These are phyloP conservation scores for Drosophila kanapiae DNA, from an alignment of 1,140 invertebrate species.

Conservation along the genomic window DNA sequence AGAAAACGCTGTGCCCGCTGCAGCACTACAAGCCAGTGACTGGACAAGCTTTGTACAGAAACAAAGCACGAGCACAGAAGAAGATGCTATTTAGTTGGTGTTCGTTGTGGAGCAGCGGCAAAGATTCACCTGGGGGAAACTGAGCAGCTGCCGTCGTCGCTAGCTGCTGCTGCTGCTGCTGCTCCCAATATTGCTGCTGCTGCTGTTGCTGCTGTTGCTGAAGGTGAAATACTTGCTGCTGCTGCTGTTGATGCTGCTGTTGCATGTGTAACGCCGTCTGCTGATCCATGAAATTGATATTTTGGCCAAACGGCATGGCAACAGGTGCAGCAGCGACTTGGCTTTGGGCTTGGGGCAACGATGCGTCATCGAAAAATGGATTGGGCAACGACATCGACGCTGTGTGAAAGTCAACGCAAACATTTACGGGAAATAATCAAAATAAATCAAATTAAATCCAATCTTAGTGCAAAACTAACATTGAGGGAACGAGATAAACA, in stretches of 20 bases:
- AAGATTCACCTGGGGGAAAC: slow-evolving; percentile 72
- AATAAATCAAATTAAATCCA: slow-evolving; percentile 9
- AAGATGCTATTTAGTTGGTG: slow-evolving; percentile 31
- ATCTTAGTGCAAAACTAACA: slow-evolving; percentile 12
- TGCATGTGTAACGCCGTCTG: slow-evolving; percentile 52
- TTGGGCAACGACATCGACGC: slow-evolving; percentile 70
- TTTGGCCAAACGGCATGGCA: slow-evolving; percentile 32
- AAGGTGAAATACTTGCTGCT: slow-evolving; percentile 28
- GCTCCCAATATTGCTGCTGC: slow-evolving; percentile 41
- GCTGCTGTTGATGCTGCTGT: slow-evolving; percentile 38
- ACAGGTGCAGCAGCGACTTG: slow-evolving; percentile 38
- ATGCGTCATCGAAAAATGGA: slow-evolving; percentile 80
- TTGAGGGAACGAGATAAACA: not conserved
- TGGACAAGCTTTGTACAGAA: slow-evolving; percentile 69
- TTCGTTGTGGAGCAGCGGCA: slow-evolving; percentile 17
- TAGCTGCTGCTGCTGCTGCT: slow-evolving; percentile 39
- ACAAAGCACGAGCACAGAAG: slow-evolving; percentile 58
- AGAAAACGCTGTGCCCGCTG: slow-evolving; percentile 12
- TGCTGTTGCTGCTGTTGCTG: slow-evolving; percentile 41
- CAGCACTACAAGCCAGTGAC: slow-evolving; percentile 63
- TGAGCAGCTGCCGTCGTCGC: slow-evolving; percentile 48
- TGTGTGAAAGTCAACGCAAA: slow-evolving; percentile 58
- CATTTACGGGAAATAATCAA: slow-evolving; percentile 46
- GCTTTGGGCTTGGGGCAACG: slow-evolving; percentile 50
- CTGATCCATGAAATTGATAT: slow-evolving; percentile 57